Base-by-base conservation (phyloP, 2,797 vertebrate genomes). In the Aldrovandia affinis region DNA sequence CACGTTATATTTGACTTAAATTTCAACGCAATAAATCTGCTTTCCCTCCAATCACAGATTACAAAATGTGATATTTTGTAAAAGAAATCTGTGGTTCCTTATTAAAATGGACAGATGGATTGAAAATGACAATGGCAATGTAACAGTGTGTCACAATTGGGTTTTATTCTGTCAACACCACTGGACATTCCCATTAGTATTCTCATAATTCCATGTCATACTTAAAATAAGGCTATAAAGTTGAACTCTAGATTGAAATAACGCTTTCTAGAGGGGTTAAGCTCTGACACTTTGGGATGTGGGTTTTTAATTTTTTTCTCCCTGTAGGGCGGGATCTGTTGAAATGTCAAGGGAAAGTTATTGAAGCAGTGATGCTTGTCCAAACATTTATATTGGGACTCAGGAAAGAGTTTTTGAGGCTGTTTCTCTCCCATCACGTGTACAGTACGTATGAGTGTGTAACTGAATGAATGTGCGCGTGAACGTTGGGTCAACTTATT, bases 401-500 rank as follows among this genome's bases (percentile, higher is more conserved):
- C 65, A 77, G 54, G 55, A 14, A 42, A 25, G 50, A 83, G 82
- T 65, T 44, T 83, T 83, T 75, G 68, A 75, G 68, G 73, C n/a
- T 83, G 73, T 77, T 77, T 47, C 73, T 77, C 73, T 44, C 42
- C 7, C 7, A 8, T 25, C 73, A 63, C 50, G 30, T 83, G 77
- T 73, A 59, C 65, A 55, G 44, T 59, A 73, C n/a, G n/a, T 61
- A 70, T 10, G 68, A 80, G 78, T 75, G n/a, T 77, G 78, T 78
- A 54, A 73, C 57, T 42, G 81, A 78, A 59, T 85, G 83, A 83
- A 59, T 85, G 81, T 86, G 61, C 83, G 57, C 81, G 81, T 83
- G 78, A 83, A 83, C 68, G 79, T 83, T 83, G 81, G n/a, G 81
- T 84, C 57, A 82, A 82, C 81, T 83, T 63, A 81, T 83, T 83